phyloP scores from a whole-genome alignment of 2,113 vertebrate genomes.

The Andinoacara biseriatus region DNA sequence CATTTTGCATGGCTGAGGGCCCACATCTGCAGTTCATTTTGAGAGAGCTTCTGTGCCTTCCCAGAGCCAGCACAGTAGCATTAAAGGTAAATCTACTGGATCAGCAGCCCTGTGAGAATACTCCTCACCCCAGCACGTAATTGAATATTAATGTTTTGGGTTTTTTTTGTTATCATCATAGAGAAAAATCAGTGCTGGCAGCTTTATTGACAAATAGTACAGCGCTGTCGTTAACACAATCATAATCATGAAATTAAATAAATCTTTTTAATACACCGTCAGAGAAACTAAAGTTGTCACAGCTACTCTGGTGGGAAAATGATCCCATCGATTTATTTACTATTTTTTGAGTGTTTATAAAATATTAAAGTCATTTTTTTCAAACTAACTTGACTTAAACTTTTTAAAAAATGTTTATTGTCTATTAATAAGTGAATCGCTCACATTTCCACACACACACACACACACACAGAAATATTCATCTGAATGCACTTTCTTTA shows the following conservation, averaged over 20 bases:
- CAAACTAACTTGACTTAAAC: too few species aligned
- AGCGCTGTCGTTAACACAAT: conserved; percentile 13
- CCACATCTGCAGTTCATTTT: conserved; percentile 79
- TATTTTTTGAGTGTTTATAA: not conserved
- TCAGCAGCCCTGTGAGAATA: conserved; percentile 44
- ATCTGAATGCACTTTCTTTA: not conserved
- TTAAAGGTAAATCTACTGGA: conserved; percentile 69
- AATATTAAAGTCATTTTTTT: too few species aligned
- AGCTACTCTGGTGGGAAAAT: conserved; percentile 2
- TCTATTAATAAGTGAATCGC: too few species aligned
- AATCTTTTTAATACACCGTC: not conserved
- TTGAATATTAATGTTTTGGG: conserved; percentile 32
- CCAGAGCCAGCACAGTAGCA: conserved; percentile 74
- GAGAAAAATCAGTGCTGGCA: conserved; percentile 21
- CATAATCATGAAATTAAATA: not conserved
- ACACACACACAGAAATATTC: not conserved
- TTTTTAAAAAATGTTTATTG: too few species aligned
- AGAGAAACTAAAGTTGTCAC: not conserved
- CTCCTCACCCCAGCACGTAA: conserved; percentile 12
- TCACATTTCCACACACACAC: too few species aligned
- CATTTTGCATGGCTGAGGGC: conserved; percentile 49
- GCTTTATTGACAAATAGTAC: conserved; percentile 32
- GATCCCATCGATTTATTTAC: not conserved
- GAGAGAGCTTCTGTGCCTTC: conserved; percentile 60
- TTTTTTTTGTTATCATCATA: conserved; percentile 44